Evolutionary conservation across 2,113 vertebrate genomes (phyloP), one percentile per base, ranked within the genome.

Genomic region (Hippolais icterina): DNA sequence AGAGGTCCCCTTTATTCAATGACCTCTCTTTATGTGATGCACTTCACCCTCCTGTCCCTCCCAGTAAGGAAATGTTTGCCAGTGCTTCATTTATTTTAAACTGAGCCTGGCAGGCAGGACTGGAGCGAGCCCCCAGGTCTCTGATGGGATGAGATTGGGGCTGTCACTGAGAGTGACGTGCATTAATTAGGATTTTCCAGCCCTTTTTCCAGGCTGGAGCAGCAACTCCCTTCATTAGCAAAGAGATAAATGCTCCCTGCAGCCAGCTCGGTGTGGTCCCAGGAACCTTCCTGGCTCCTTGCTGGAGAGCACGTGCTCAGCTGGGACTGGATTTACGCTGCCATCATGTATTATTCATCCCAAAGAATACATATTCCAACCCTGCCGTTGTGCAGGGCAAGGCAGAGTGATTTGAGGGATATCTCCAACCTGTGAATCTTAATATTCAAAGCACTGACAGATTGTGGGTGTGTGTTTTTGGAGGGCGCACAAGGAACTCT

Each of bases 311-410:
- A 29, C 6, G 9, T 54, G 65, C 88, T 83, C 74, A 63, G 53
- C 92, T 91, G 93, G 96, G 96, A 84, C 87, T 71, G 37, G 60
- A 82, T 94, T 95, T 92, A 71, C 66, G 3, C 61, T 21, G 0
- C 57, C 35, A 8, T 61, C 80, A 87, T 95, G 88, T 39, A 66
- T 97, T 96, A 96, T 97, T 97, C 94, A 97, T 63, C 70, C 4
- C 4, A 77, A 71, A 77, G 77, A 53, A 90, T 95, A 31, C 81
- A 77, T 93, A 89, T 92, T 93, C 93, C 39, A 72, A 13, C 46
- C 56, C 84, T 15, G 29, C 25, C 49, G 2, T 52, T 50, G 94
- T 74, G 50, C 66, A 77, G 83, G 79, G 56, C 20, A n/a, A 91
- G 64, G 70, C 69, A 94, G 83, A 89, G 74, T 28, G 25, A 65